Percentiles rank a stretch among this genome's conserved stretches.
phyloP scores from a whole-genome alignment of 2,113 vertebrate species.

The Bubalus kerabau region DNA sequence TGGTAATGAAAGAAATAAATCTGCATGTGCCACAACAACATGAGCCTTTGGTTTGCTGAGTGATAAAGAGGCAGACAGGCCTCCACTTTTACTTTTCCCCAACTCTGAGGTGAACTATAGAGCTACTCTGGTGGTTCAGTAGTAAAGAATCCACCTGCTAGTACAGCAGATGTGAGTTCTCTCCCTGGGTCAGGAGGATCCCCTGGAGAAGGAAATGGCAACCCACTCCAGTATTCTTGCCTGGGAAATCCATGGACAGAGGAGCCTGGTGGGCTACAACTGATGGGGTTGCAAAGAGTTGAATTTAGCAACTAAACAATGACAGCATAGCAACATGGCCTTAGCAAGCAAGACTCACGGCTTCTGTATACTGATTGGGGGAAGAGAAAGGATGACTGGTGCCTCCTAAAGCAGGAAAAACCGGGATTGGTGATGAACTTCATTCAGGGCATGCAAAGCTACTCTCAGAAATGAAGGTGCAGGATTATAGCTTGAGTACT shows the following conservation, averaged over 20 bases:
- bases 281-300: not conserved
- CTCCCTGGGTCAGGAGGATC: not conserved
- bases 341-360: not conserved
- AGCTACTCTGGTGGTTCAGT: not conserved
- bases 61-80: not conserved
- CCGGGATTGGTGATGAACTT: not conserved
- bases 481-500: accelerated
- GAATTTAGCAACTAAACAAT: not conserved
- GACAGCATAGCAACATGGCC: not conserved
- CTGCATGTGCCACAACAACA: not conserved
- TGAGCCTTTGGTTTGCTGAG: not conserved
- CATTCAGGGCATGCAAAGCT: too few relatives aligned
- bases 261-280: not conserved
- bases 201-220: not conserved
- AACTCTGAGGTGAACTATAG: accelerated
- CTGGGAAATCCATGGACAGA: not conserved
- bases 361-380: not conserved
- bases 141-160: not conserved
- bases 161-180: not conserved
- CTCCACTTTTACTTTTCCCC: not conserved
- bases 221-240: not conserved
- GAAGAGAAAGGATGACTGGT: not conserved
- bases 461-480: not conserved
- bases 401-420: not conserved
- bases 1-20: not conserved